Evolutionary conservation across 2,888 invertebrate genomes (phyloP), one percentile per base, ranked within the genome.

Genomic region (Drosophila leonis): DNA sequence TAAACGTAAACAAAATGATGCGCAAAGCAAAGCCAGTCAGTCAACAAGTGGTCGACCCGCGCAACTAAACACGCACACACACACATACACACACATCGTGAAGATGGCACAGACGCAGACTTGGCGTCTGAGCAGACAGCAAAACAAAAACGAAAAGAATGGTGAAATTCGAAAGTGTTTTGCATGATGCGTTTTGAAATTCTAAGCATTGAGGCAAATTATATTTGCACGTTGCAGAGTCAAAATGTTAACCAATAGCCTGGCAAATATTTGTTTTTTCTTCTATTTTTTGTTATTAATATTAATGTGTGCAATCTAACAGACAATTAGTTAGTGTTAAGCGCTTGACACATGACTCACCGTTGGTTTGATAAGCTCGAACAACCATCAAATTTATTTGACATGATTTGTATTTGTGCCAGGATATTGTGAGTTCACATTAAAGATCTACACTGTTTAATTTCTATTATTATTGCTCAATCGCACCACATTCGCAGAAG

Each of bases 141-240:
- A 75, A 68, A 65, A 72, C 72, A 70, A 65, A 57, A 63, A 46
- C 52, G 52, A 15, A 61, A 60, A 80, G 64, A 82, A 89, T 89
- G 75, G 88, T 85, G 85, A 85, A 89, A 85, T 85, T 87, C 82
- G 31, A 68, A 63, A 70, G 61, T 54, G 29, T 27, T 57, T 69
- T 55, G 52, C 59, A 33, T 60, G 4, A 64, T 64, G 41, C 52
- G 20, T 18, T 5, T 44, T 3, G 41, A 37, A 18, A 33, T 9
- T 10, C 8, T 29, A 29, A 13, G 4, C 54, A 18, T 24, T 15
- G 51, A 13, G 35, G 15, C 35, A 35, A 52, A 35, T 35, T 15
- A 15, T 20, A 35, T 15, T 35, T 9, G 24, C 35, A 52, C 20
- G 15, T 3, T 15, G 24, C 20, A 35, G 2, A 35, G 4, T 5